These are phyloP conservation scores for Schizotus pectinicornis DNA, from an alignment of 2,888 invertebrate genomes.

Conservation along the genomic window DNA sequence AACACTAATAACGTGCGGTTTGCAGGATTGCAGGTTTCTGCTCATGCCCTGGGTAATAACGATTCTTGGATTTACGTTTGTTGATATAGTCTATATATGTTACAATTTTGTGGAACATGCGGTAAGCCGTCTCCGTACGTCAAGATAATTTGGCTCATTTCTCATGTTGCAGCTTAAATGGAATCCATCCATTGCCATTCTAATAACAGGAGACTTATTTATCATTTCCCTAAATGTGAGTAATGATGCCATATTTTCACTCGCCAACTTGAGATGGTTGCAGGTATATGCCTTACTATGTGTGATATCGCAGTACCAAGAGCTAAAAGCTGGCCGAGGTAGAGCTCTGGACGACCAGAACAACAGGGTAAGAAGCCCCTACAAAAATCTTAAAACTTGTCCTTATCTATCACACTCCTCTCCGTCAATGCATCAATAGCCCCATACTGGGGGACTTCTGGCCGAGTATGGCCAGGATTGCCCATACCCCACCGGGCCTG, in stretches of 20 bases:
- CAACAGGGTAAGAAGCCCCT: constrained; percentile 59
- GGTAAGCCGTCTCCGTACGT: constrained; percentile 59
- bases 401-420: neutral
- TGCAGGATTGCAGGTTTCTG: constrained; percentile 73
- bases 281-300: constrained; percentile 84
- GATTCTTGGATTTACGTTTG: constrained; percentile 68
- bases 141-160: constrained; percentile 21
- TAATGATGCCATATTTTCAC: constrained; percentile 42
- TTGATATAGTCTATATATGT: constrained; percentile 71
- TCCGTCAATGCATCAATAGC: too few species aligned
- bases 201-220: constrained; percentile 81
- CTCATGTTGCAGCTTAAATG: constrained; percentile 69
- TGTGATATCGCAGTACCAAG: constrained; percentile 87
- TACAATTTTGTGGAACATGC: constrained; percentile 71
- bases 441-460: too few species aligned
- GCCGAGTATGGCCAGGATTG: too few species aligned
- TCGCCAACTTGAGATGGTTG: constrained; percentile 34
- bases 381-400: neutral
- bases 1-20: constrained; percentile 41
- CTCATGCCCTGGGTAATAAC: constrained; percentile 78
- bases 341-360: constrained; percentile 72
- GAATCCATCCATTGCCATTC: constrained; percentile 76
- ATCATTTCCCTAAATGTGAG: constrained; percentile 79
- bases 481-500: too few species aligned
- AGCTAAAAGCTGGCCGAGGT: constrained; percentile 75